Conservation (phyloP, 2,113 vertebrate species). For the Gobius niger region DNA sequence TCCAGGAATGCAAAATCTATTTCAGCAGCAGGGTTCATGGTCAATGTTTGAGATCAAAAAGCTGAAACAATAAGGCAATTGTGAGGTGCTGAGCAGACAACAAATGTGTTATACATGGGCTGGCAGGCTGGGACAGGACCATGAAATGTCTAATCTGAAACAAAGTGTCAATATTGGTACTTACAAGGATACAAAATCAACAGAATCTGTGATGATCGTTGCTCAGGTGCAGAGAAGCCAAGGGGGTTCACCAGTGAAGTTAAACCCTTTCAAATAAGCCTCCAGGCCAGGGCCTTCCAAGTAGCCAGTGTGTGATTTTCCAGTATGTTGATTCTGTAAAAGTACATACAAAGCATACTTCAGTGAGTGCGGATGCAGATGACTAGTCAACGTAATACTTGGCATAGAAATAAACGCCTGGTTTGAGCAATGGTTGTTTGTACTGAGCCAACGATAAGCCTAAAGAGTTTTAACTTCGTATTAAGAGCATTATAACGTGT, state of each 20-base stretch:
- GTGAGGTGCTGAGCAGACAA: neutral
- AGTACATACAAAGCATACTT: neutral
- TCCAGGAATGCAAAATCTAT: constrained; percentile 89
- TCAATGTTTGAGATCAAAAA: constrained; percentile 61
- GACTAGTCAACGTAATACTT: no score
- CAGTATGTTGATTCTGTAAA: constrained; percentile 65
- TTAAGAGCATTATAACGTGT: constrained; percentile 1
- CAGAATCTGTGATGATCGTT: constrained; percentile 50
- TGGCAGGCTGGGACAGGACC: neutral
- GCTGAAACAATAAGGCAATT: constrained; percentile 49
- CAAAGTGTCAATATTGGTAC: constrained; percentile 22
- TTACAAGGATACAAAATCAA: constrained; percentile 76
- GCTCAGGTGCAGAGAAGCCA: constrained; percentile 69
- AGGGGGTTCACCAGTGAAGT: constrained; percentile 76
- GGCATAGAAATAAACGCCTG: no score
- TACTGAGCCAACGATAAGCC: no score
- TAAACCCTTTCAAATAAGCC: constrained; percentile 75
- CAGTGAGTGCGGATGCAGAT: neutral
- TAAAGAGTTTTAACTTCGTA: neutral
- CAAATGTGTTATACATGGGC: neutral
- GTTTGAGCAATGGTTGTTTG: no score
- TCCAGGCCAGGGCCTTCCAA: constrained; percentile 71
- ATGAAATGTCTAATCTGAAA: neutral
- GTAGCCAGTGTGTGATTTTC: constrained; percentile 65
- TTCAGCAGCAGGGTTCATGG: constrained; percentile 82